Evolutionary conservation across 1,140 invertebrate genomes (phyloP), one percentile per base, ranked within the genome.

Genomic region (Xylocopa sonorina): DNA sequence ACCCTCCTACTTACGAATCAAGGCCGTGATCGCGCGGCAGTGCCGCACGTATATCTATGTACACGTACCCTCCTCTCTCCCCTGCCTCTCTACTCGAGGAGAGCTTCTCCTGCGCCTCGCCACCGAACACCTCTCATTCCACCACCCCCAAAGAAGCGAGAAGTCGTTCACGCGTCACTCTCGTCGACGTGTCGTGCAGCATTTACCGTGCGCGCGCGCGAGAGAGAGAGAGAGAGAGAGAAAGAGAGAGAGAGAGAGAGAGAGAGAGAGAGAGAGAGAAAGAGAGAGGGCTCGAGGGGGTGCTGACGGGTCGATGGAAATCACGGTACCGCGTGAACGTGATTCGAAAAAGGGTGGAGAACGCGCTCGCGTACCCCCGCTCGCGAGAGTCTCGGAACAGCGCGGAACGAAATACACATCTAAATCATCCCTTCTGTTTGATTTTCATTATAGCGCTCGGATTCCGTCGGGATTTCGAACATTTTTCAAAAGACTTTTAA

Each of bases 1-100:
- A 73, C 43, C 55, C 32, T 73, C 60, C 72, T 41, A 53, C 60
- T 75, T 53, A 66, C 58, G 46, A 75, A 64, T 63, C 46, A 74
- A 63, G 72, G 72, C 34, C 60, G 48, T 43, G 48, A 51, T 66
- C 27, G 27, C 57, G 55, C 41, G 57, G 63, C 29, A 21, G 6
- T 46, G 38, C 51, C 60, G 14, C 62, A 24, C 34, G 48, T 67
- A 67, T 67, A 16, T 73, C 62, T 50, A 32, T 41, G 66, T 51
- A 24, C 41, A 21, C 12, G n/a, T 18, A n/a, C n/a, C n/a, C n/a
- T n/a, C 18, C 12, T 32, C 21, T 24, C 3, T 14, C 46, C 53
- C 63, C 74, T 57, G 5, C 71, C 55, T 29, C 24, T 73, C 77
- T 43, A 21, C 38, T n/a, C 18, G 18, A n/a, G 16, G 34, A 66